Base-by-base conservation (phyloP, 2,888 invertebrate species). In the Plebejus melissa region DNA sequence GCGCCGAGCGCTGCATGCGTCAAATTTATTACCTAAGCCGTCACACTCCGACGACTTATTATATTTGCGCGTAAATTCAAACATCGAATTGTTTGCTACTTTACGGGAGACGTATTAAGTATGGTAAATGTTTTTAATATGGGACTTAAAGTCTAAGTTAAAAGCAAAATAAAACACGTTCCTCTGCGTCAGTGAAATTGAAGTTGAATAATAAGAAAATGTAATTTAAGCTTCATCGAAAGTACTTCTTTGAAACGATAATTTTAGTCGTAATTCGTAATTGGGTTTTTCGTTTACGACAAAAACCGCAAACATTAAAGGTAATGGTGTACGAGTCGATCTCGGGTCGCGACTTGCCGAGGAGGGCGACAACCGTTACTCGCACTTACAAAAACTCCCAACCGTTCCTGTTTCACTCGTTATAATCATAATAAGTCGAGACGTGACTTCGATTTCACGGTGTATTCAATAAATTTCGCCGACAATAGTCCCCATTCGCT, bases 331-430 rank as follows among this genome's bases (percentile, higher is more conserved):
- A 72, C 7, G 54, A 72, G 50, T 16, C 54, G 54, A 72, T 72
- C 50, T 50, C 46, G 50, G n/a, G 58, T 41, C 46, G 50, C 70
- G 70, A 58, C 41, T 75, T 82, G 82, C 85, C 88, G 86, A 54
- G 54, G 54, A 85, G 83, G 86, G 85, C 83, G 82, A 81, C 83
- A 86, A 91, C 91, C 90, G 91, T 91, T 91, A 89, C 41, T 65
- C 50, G 90, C 88, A 88, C 85, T 84, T 86, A 86, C 88, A 87
- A 76, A 79, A 80, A 90, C 90, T 80, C 83, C 83, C 86, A 88
- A 88, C 89, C 89, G 89, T 90, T 90, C 89, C 88, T 90, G 87
- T 90, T 90, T 90, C 86, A 90, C 88, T 90, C 87, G 87, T 86
- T 85, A 86, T 88, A 79, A 90, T 87, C 85, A 86, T 87, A 84